Evolutionary conservation across 1,140 invertebrate genomes (phyloP).

Genomic region (Trissolcus basalis): DNA sequence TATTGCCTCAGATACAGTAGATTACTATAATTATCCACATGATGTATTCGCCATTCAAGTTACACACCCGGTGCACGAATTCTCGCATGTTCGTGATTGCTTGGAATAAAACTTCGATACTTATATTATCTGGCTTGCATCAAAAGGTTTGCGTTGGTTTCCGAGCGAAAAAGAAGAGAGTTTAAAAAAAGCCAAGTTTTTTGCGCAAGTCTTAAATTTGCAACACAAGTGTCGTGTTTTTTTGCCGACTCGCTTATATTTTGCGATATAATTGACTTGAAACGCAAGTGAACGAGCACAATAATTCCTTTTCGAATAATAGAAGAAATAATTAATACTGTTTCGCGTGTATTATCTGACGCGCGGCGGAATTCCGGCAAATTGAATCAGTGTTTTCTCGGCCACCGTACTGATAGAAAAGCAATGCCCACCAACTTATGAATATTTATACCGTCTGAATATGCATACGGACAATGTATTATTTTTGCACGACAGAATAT

Average conservation of each 20-base stretch:
- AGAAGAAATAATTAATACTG: conserved; percentile 10
- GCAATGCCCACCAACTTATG: conserved; percentile 68
- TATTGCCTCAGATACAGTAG: conserved; percentile 44
- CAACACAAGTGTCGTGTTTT: too few species aligned
- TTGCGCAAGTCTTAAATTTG: too few species aligned
- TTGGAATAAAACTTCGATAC: conserved; percentile 57
- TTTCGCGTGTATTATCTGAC: conserved; percentile 8
- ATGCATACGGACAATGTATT: conserved; percentile 74
- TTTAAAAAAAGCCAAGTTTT: too few species aligned
- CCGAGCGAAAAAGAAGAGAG: too few species aligned
- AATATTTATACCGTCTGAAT: conserved; percentile 73
- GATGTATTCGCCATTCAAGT: conserved; percentile 58
- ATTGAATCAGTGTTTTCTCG: conserved; percentile 43
- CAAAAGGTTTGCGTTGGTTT: conserved; percentile 34
- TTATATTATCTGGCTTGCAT: conserved; percentile 58
- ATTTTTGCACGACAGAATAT: conserved; percentile 70
- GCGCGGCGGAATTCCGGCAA: conserved; percentile 45
- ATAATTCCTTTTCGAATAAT: conserved; percentile 4
- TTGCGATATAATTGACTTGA: too few species aligned
- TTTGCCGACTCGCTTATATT: too few species aligned
- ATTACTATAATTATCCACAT: conserved; percentile 54
- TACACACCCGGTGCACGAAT: conserved; percentile 57
- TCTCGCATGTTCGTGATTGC: conserved; percentile 55
- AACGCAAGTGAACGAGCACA: too few species aligned
- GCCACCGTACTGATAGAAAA: conserved; percentile 59